These are phyloP conservation scores for Gryllus bimaculatus DNA, from an alignment of 1,140 invertebrate genomes.

Conservation along the genomic window DNA sequence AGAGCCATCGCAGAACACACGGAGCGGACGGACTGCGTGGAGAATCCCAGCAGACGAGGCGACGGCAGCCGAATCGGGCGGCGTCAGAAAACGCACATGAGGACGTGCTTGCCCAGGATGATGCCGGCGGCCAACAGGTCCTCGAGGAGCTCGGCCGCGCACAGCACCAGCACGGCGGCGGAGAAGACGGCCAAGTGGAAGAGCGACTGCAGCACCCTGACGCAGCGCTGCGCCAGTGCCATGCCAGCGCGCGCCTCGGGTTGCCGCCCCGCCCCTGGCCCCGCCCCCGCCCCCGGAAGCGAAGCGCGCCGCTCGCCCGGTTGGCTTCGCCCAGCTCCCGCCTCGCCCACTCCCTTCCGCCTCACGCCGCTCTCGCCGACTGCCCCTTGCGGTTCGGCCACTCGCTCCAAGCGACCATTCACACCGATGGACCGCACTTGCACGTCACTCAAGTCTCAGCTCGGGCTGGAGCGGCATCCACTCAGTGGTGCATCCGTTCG, in stretches of 20 bases:
- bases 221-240: neutral
- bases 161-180: neutral
- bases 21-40: no score
- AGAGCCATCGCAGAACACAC: no score
- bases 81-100: neutral
- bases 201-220: neutral
- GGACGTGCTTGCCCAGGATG: neutral
- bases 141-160: neutral
- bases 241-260: neutral
- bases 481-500: no score
- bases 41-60: no score
- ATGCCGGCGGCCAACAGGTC: neutral
- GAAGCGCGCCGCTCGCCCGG: neutral
- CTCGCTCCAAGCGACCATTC: no score
- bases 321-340: neutral
- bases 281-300: neutral
- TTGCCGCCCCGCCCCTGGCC: no score
- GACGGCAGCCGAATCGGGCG: no score
- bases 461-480: no score
- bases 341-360: neutral
- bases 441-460: no score
- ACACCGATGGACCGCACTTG: no score
- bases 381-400: no score
- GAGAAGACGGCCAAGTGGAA: neutral
- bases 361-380: no score